A percentile compares a stretch with the other conserved stretches of the same genome.
Evolutionary conservation across 2,797 vertebrate genomes (phyloP).

Genomic region (Eulemur mongoz): DNA sequence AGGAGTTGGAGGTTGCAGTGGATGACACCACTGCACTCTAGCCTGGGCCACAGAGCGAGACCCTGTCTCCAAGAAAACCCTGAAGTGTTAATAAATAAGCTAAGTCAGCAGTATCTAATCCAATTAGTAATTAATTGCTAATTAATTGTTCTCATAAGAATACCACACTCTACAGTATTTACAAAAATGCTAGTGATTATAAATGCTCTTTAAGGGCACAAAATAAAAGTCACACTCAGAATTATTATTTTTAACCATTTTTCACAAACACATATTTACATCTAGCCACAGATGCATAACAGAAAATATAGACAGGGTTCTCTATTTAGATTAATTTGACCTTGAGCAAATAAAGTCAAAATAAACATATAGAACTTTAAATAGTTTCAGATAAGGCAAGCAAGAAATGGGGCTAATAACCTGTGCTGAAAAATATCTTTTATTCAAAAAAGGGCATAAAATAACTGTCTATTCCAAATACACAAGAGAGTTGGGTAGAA

Average conservation of each 20-base stretch:
- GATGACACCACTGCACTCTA: neutral
- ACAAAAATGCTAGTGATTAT: neutral
- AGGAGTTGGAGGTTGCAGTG: neutral
- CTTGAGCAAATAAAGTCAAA: neutral
- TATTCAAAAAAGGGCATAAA: neutral
- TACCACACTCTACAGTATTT: neutral
- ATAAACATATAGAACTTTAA: neutral
- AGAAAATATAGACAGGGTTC: neutral
- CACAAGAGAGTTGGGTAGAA: neutral
- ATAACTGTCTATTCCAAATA: neutral
- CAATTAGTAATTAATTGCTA: neutral
- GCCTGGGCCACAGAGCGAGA: neutral
- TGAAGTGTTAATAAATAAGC: neutral
- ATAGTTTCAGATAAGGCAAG: constrained; percentile 3
- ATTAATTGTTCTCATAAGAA: neutral
- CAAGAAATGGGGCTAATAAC: neutral
- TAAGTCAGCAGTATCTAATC: neutral
- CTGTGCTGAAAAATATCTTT: neutral
- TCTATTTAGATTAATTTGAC: neutral
- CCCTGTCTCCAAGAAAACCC: neutral
- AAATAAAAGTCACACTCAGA: neutral
- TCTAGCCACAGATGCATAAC: neutral
- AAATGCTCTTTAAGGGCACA: neutral
- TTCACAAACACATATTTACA: constrained; percentile 20
- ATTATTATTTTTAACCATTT: neutral